These are phyloP conservation scores for Syndactyla subalaris DNA, from an alignment of 2,797 vertebrate species.

Conservation along the genomic window DNA sequence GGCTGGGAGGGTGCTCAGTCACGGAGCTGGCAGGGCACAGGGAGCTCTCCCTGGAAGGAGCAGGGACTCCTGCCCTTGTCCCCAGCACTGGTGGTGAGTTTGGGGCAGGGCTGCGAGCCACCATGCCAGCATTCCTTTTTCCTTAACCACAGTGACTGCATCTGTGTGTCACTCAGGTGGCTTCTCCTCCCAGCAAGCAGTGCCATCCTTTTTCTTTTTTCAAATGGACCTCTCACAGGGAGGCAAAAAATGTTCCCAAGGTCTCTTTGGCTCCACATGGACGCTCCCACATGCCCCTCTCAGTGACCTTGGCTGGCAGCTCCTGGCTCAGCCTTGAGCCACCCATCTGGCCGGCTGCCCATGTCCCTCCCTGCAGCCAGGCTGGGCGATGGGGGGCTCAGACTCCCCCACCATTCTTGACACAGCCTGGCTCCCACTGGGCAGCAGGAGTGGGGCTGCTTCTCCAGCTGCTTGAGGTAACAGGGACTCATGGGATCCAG, in stretches of 20 bases:
- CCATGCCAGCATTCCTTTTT: fast-evolving
- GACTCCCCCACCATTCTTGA: fast-evolving
- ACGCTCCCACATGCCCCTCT: fast-evolving
- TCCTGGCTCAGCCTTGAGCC: fast-evolving
- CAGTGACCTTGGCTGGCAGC: background rate
- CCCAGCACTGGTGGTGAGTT: fast-evolving
- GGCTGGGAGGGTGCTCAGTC: background rate
- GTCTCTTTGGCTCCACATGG: background rate
- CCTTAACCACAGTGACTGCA: background rate
- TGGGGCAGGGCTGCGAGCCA: background rate
- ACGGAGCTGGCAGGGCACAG: fast-evolving
- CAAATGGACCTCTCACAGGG: background rate
- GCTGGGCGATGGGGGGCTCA: background rate
- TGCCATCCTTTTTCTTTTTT: background rate
- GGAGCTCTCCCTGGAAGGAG: background rate
- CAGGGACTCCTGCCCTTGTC: background rate
- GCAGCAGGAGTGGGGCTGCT: background rate
- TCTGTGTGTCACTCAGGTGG: fast-evolving
- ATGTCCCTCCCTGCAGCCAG: background rate
- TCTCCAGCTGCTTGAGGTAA: background rate
- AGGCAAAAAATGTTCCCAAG: background rate
- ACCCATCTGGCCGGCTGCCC: background rate
- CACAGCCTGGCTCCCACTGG: background rate
- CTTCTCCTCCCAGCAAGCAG: background rate
- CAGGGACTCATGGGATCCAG: fast-evolving